These are phyloP conservation scores for Ormyrus pomaceus DNA, from an alignment of 2,888 invertebrate species.

Conservation along the genomic window DNA sequence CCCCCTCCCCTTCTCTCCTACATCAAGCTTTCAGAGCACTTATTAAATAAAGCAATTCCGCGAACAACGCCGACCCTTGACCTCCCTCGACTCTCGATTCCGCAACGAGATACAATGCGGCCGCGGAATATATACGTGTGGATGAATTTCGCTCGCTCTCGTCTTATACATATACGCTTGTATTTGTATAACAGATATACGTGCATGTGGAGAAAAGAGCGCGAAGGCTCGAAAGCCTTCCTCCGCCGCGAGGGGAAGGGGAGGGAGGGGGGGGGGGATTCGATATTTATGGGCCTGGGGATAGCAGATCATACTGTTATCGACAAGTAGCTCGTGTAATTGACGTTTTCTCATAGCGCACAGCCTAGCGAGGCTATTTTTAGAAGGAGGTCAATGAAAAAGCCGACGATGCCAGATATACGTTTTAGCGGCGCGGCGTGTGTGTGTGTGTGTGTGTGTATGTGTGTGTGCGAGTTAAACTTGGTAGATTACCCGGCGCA, in stretches of 20 bases:
- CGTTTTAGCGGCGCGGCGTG: background rate
- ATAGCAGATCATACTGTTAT: slow-evolving; percentile 33
- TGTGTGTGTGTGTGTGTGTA: no score
- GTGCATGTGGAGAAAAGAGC: no score
- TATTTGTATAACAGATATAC: no score
- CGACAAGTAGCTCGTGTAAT: slow-evolving; percentile 47
- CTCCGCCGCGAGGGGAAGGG: background rate
- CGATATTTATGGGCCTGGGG: slow-evolving; percentile 41
- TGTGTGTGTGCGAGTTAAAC: no score
- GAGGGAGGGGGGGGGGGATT: background rate
- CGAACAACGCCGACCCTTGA: slow-evolving; percentile 64
- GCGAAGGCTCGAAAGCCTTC: no score
- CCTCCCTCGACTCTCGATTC: slow-evolving; percentile 46
- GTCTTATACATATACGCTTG: background rate
- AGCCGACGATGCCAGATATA: background rate
- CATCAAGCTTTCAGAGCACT: slow-evolving; percentile 55
- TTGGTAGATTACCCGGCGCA: no score
- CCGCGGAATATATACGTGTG: background rate
- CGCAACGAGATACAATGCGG: slow-evolving; percentile 19
- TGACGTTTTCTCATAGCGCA: slow-evolving; percentile 38
- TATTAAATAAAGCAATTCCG: slow-evolving; percentile 74
- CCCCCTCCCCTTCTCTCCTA: no score
- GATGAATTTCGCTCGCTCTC: background rate
- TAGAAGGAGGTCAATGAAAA: slow-evolving; percentile 30
- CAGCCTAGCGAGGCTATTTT: slow-evolving; percentile 14